Percentiles rank a stretch among this genome's conserved stretches.
phyloP scores from a whole-genome alignment of 2,797 vertebrate genomes.

The Momotus momota region DNA sequence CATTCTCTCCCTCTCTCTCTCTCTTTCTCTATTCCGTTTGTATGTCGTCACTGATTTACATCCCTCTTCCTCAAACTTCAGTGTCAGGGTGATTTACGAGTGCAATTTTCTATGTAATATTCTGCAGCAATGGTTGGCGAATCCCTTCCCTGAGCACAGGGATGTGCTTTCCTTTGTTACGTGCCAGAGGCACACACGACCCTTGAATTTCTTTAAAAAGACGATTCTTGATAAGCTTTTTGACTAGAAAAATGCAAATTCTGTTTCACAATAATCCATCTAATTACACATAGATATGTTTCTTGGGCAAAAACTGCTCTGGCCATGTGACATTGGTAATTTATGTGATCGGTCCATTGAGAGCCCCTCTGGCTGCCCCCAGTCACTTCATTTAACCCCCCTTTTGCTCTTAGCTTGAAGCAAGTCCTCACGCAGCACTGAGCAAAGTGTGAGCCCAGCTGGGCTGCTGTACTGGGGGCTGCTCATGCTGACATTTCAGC shows the following conservation, averaged over 20 bases:
- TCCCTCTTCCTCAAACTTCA: constrained; percentile 10
- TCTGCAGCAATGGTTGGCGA: constrained; percentile 32
- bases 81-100: constrained; percentile 22
- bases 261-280: background rate
- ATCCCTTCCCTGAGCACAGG: background rate
- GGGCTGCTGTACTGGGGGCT: background rate
- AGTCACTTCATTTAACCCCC: background rate
- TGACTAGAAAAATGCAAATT: background rate
- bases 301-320: background rate
- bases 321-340: background rate
- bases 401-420: background rate
- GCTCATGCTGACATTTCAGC: background rate
- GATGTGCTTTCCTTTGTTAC: background rate
- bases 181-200: background rate
- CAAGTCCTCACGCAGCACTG: accelerated
- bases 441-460: background rate
- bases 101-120: constrained; percentile 30
- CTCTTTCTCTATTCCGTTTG: background rate
- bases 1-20: background rate
- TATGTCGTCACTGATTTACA: constrained; percentile 8
- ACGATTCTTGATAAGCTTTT: background rate
- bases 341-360: background rate
- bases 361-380: background rate
- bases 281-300: background rate
- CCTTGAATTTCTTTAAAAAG: background rate